Evolutionary conservation across 1,140 invertebrate species (phyloP), one percentile per base, ranked within the genome.

Genomic region (Pseudobourletiella spinata): DNA sequence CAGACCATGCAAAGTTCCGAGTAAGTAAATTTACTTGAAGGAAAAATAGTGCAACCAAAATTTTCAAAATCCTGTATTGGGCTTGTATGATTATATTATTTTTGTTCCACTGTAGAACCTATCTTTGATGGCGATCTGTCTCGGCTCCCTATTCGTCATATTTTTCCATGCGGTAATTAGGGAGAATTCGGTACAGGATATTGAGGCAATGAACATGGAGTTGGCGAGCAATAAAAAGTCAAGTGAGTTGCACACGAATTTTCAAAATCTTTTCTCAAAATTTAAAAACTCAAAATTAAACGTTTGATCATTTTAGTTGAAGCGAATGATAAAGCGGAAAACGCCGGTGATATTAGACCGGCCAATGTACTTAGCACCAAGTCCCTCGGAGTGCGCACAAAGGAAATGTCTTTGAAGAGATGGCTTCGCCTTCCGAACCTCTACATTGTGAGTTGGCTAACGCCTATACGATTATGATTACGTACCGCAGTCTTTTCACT

Each of bases 1-100:
- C 75, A 22, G 89, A 93, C 80, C 79, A 78, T 18, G 71, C 77
- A 59, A 86, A 87, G 72, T 93, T 93, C 74, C 74, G 75, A 70
- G 80, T 81, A 73, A 71, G 62, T 11, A 20, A 15, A 15, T 48
- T 48, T 18, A 48, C 18, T 39, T 39, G 32, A 11, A 11, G 8
- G n/a, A 11, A 39, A 39, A 39, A 39, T 11, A 39, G 32, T 39
- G 32, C 32, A 39, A 11, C n/a, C n/a, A 39, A n/a, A 39, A 39
- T 11, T 39, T 39, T 11, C n/a, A 11, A 11, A 11, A 8, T 39
- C n/a, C n/a, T 39, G 32, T 39, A 39, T 39, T 48, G 46, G 8
- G 8, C 11, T 48, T 48, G 22, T 15, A n/a, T 48, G 22, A n/a
- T n/a, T 48, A 6, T 48, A 6, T n/a, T 11, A 48, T 18, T 18